Base-by-base conservation (phyloP, 2,113 vertebrate genomes). In the Gorsachius goisagi region DNA sequence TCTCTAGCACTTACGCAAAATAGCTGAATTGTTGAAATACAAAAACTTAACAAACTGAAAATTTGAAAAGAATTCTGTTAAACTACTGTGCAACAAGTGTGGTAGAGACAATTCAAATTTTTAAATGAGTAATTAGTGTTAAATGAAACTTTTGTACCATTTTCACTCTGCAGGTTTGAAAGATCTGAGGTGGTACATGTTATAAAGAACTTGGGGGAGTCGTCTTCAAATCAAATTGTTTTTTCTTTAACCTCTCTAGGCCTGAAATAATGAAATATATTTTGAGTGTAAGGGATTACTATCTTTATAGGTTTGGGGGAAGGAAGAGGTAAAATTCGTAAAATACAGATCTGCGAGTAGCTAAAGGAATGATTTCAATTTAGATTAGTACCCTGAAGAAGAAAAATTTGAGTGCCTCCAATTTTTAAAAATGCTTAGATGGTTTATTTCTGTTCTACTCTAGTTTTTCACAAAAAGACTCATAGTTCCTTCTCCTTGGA, bases 401-500 rank as follows among this genome's bases (percentile, higher is more conserved):
- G 41, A 44, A 44, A 44, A 90, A 92, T 92, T 24, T 75, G 55
- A 56, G 13, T 50, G 28, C 41, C 22, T 41, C 6, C 12, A 32
- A 20, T 47, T 89, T 79, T 83, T 41, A 69, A 53, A 90, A 85
- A 22, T 49, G 39, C 47, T 94, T 26, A 84, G 28, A 35, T 77
- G 20, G 20, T 72, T 90, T 81, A 6, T 85, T 91, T 91, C 49
- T 93, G 8, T 95, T 79, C 39, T 78, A 12, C 92, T 95, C 28
- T 94, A 99, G 99, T 99, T 99, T 98, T 99, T 99, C 94, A 99
- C 99, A 56, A 99, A 99, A 98, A 99, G 98, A 88, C 94, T 98
- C 85, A 99, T 99, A 28, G 99, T 99, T 88, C 99, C 99, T 27
- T 99, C 99, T 62, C 99, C 99, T 44, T 99, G 99, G 99, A 99